Evolutionary conservation across 2,113 vertebrate genomes (phyloP), one percentile per base, ranked within the genome.

Genomic region (Malaclemys terrapin): DNA sequence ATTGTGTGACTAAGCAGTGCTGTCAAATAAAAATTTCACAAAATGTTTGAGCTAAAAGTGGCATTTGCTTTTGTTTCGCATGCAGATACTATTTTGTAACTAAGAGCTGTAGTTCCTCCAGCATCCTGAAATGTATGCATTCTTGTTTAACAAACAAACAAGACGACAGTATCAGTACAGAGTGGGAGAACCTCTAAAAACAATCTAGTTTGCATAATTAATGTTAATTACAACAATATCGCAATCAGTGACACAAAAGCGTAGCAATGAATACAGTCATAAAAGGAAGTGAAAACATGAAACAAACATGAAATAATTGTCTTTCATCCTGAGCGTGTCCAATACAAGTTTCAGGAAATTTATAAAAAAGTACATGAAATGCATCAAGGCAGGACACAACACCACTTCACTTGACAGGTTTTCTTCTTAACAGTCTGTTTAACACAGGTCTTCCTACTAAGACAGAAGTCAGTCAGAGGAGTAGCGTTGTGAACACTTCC

Each of bases 201-300:
- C 91, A 98, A 94, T 93, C 65, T 91, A 96, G 94, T 96, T 93
- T 95, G 89, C 95, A 92, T 95, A 97, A 97, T 97, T 97, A 95
- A 95, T 89, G 95, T 96, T 98, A 96, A 97, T 97, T 96, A 96
- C 93, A 97, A 96, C 87, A 98, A 95, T 76, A 96, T 94, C 87
- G 83, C 97, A 96, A 85, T 95, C 93, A 96, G 96, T 97, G 95
- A 97, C 88, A 98, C 91, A 97, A 98, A 95, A 91, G 86, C 91
- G 89, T 62, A 82, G 89, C 94, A 95, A 95, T 97, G 96, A 98
- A 89, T 92, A 72, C 80, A 96, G 87, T 95, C 87, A 98, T 90
- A 97, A 7, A 3, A 97, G 95, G 97, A 96, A 97, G 83, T 93
- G 87, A 93, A 95, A 95, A 95, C 82, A 91, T 56, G 93, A 96